Conservation (phyloP, 2,888 invertebrate genomes). For the Apamea monoglypha region DNA sequence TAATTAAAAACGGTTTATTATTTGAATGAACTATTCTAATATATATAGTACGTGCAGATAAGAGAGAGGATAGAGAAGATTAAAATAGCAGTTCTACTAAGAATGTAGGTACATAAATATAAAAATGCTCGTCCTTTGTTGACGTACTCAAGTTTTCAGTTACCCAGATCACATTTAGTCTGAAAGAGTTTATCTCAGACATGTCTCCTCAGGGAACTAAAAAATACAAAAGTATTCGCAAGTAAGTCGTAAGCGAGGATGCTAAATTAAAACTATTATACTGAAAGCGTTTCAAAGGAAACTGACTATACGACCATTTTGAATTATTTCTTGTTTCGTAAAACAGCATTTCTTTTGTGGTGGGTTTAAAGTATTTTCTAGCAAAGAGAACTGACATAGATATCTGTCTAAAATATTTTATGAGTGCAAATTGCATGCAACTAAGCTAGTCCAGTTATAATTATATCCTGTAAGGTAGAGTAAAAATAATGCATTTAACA, state of each 20-base stretch:
- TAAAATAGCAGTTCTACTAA: conserved; percentile 17
- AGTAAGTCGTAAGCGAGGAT: conserved; percentile 40
- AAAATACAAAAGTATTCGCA: conserved; percentile 46
- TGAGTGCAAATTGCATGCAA: conserved; percentile 7
- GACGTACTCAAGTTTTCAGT: conserved; percentile 25
- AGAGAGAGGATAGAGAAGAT: conserved; percentile 3
- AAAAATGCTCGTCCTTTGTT: conserved; percentile 12
- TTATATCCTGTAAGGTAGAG: background rate
- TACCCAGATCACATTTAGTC: conserved; percentile 43
- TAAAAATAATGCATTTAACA: no score
- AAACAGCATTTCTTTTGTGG: conserved; percentile 36
- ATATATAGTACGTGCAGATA: background rate
- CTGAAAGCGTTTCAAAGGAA: conserved; percentile 47
- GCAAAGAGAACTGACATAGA: conserved; percentile 3
- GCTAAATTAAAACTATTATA: conserved; percentile 57
- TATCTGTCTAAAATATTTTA: conserved; percentile 5
- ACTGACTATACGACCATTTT: conserved; percentile 28
- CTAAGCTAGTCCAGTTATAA: background rate
- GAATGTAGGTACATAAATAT: conserved; percentile 1
- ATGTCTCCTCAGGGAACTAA: conserved; percentile 38
- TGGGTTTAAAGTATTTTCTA: background rate
- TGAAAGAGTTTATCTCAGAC: conserved; percentile 45
- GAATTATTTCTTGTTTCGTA: conserved; percentile 34
- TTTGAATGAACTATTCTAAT: background rate
- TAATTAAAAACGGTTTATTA: background rate